Evolutionary conservation across 2,888 invertebrate species (phyloP), one percentile per base, ranked within the genome.

Genomic region (Epinotia brunnichana): DNA sequence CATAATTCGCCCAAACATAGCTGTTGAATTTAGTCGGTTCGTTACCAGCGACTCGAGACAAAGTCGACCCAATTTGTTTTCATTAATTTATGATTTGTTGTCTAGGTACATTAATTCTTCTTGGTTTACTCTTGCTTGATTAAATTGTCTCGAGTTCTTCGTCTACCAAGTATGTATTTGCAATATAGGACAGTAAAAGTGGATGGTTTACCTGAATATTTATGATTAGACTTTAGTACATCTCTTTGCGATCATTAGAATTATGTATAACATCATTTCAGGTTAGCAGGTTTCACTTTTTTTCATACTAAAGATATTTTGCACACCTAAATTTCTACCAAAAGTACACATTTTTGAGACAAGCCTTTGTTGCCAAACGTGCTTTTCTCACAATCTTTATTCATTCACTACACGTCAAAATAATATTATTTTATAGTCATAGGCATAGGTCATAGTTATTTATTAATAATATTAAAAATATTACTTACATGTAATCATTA

Each of bases 31-130:
- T 44, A 60, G 71, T 54, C 66, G 67, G 66, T 67, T 72, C 67
- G 71, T 72, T 67, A 72, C 67, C 64, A 70, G 61, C 21, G 66
- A 24, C 66, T 59, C 44, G 71, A 61, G 71, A 72, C 68, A 62
- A 57, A 68, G 62, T 68, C 72, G 68, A 61, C 59, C 61, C 72
- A 72, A 72, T 73, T 73, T 73, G 72, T 73, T 73, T 68, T 51
- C 72, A 68, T 73, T 73, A 73, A 62, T 73, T 73, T 73, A 73
- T 73, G 72, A 68, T 73, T 73, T 62, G 68, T 62, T 68, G 72
- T 68, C 72, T 56, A 68, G 57, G 72, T 62, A 72, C 72, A 73
- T 73, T 73, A 73, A 68, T 73, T 73, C 72, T 62, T 68, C 68
- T 73, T 68, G 62, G 62, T 51, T 73, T 68, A 62, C 72, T 57